Percentiles rank a stretch among this genome's conserved stretches.
Evolutionary conservation across 2,113 vertebrate species (phyloP).

Genomic region (Pica pica): DNA sequence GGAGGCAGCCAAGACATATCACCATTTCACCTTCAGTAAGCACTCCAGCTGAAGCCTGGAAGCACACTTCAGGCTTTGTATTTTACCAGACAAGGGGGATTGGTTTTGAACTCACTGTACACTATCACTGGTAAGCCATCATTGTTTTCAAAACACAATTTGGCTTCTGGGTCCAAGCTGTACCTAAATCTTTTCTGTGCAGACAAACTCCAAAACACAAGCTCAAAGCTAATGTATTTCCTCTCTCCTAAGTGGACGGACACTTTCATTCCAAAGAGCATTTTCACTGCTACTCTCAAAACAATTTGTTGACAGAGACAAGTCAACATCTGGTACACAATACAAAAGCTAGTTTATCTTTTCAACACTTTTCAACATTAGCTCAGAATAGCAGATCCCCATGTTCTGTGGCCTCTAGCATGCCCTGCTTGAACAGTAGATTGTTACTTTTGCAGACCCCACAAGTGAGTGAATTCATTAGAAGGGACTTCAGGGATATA

Average conservation of each 20-base stretch:
- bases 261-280: not conserved
- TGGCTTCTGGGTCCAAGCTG: not conserved
- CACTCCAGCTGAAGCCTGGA: not conserved
- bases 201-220: not conserved
- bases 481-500: not conserved
- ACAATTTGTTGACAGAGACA: not conserved
- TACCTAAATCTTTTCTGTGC: not conserved
- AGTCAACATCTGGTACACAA: not conserved
- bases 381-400: not conserved
- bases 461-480: not conserved
- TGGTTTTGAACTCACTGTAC: not conserved
- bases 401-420: not conserved
- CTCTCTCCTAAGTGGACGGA: not conserved
- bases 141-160: not conserved
- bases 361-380: not conserved
- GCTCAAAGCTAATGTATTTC: not conserved
- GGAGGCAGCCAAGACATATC: not conserved
- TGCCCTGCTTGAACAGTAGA: not conserved
- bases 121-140: not conserved
- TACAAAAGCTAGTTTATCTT: not conserved
- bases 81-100: not conserved
- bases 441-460: not conserved
- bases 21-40: not conserved
- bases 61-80: not conserved
- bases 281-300: not conserved